These are phyloP conservation scores for Psylliodes chrysocephalus DNA, from an alignment of 2,888 invertebrate genomes.

Conservation along the genomic window DNA sequence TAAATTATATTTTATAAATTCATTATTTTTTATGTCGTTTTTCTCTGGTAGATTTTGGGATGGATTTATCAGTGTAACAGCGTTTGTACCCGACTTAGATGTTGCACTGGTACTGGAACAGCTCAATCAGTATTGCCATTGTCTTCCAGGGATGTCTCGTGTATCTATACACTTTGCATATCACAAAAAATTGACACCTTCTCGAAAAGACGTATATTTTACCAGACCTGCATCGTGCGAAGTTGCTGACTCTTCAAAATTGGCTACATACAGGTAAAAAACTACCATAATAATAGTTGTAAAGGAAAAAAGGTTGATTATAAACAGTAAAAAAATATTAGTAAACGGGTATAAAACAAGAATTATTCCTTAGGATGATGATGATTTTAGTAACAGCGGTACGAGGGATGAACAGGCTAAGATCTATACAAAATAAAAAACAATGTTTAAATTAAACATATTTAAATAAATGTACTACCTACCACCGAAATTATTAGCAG, in stretches of 20 bases:
- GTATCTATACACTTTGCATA: constrained; percentile 77
- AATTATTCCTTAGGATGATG: too few species aligned
- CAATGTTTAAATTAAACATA: constrained; percentile 1
- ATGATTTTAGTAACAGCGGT: too few species aligned
- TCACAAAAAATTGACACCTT: constrained; percentile 68
- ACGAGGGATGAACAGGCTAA: too few species aligned
- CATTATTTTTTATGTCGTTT: too few species aligned
- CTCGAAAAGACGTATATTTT: constrained; percentile 53
- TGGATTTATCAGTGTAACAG: constrained; percentile 76
- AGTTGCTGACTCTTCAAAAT: constrained; percentile 46
- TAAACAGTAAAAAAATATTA: too few species aligned
- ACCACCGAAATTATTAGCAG: constrained; percentile 28
- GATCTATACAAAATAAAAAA: constrained; percentile 10
- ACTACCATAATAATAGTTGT: too few species aligned
- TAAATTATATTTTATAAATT: too few species aligned
- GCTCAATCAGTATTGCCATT: constrained; percentile 73
- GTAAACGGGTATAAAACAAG: too few species aligned
- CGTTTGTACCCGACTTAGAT: constrained; percentile 75
- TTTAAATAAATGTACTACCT: constrained; percentile 31
- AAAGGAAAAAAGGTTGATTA: too few species aligned
- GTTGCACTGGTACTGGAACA: constrained; percentile 70
- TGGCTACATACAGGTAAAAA: constrained; percentile 50
- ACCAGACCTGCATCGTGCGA: constrained; percentile 44
- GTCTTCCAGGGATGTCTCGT: constrained; percentile 74
- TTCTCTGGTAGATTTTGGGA: constrained; percentile 67